Conservation (phyloP, 2,888 invertebrate species). For the Cotesia congregata region DNA sequence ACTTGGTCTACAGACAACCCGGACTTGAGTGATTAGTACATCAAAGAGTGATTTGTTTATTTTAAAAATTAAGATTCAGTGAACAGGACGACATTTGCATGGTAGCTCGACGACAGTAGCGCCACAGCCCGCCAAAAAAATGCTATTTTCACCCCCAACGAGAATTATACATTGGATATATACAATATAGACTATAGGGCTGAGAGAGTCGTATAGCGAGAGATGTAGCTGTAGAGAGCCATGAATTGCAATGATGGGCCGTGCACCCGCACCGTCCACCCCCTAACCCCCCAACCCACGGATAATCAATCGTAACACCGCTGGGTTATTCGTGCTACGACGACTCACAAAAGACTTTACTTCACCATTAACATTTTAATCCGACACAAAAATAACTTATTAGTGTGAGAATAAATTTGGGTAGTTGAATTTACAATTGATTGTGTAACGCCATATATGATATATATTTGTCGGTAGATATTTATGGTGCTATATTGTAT, state of each 20-base stretch:
- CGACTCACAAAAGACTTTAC: conserved; percentile 46
- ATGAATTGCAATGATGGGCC: conserved; percentile 70
- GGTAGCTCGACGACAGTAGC: conserved; percentile 57
- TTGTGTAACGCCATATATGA: too few species aligned
- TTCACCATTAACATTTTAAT: conserved; percentile 7
- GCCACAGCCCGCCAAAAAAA: conserved; percentile 67
- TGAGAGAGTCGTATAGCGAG: conserved; percentile 48
- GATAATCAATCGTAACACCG: conserved; percentile 70
- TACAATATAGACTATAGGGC: conserved; percentile 52
- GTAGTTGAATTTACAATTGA: too few species aligned
- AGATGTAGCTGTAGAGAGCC: conserved; percentile 64
- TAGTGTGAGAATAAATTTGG: too few species aligned
- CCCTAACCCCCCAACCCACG: conserved; percentile 51
- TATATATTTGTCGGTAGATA: too few species aligned
- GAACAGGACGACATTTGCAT: conserved; percentile 21
- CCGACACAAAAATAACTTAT: background rate
- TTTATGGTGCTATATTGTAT: background rate
- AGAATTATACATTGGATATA: conserved; percentile 65
- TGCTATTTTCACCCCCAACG: conserved; percentile 64
- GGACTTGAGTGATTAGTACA: too few species aligned
- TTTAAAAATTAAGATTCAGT: too few species aligned
- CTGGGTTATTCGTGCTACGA: conserved; percentile 60
- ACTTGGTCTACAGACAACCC: too few species aligned
- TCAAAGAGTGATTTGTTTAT: too few species aligned
- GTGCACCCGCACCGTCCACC: conserved; percentile 58